Conservation (phyloP, 64 coral and sea anemone species). For the Anthopleura sola region DNA sequence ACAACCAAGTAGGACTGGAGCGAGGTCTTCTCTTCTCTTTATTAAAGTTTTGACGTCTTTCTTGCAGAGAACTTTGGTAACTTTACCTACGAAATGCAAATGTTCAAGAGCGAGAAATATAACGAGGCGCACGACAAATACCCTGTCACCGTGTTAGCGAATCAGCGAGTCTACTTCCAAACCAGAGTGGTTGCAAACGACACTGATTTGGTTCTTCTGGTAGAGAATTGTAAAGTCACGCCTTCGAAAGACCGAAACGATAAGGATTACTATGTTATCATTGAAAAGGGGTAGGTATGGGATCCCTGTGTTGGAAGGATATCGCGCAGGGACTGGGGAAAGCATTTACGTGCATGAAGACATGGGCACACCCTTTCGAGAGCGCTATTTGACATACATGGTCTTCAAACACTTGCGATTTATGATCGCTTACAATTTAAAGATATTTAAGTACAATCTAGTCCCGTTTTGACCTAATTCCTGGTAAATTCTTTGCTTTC, state of each 20-base stretch:
- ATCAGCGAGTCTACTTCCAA: constrained; percentile 46
- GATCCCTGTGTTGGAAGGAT: not conserved
- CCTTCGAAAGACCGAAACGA: constrained; percentile 46
- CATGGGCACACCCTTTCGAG: no score
- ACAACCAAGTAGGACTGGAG: no score
- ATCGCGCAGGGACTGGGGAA: no score
- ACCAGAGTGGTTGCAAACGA: constrained; percentile 48
- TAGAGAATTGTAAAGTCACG: constrained; percentile 61
- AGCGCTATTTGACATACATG: no score
- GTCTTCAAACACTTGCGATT: no score
- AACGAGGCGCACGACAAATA: constrained; percentile 43
- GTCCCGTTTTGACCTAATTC: no score
- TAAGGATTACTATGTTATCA: constrained; percentile 29
- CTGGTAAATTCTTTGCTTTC: no score
- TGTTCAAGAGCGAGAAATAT: constrained; percentile 65
- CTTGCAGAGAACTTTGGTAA: constrained; percentile 63
- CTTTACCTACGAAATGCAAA: constrained; percentile 75
- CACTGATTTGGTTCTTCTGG: constrained; percentile 52
- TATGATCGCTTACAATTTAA: no score
- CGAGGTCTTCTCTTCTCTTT: not conserved
- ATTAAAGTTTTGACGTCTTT: not conserved
- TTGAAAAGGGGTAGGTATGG: constrained; percentile 67
- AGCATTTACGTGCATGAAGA: no score
- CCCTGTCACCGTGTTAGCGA: constrained; percentile 31
- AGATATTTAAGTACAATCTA: no score